These are phyloP conservation scores for Pristionchus arcanus DNA, from an alignment of 2,888 invertebrate genomes.

Conservation along the genomic window DNA sequence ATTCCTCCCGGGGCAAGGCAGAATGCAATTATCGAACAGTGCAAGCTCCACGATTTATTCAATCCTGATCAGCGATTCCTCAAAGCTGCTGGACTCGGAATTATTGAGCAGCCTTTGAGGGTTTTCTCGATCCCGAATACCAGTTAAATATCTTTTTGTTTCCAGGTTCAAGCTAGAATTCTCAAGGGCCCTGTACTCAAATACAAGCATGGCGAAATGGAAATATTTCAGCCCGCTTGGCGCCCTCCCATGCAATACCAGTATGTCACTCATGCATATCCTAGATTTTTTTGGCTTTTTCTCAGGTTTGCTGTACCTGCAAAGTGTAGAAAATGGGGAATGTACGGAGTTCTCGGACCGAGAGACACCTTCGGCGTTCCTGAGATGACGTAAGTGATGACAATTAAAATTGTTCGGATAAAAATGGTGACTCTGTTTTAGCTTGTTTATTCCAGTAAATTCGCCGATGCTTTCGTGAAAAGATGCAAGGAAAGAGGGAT, in stretches of 20 bases:
- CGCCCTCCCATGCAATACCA: constrained; percentile 24
- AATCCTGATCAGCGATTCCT: constrained; percentile 56
- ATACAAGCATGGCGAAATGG: constrained; percentile 53
- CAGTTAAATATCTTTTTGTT: neutral
- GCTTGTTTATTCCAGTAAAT: neutral
- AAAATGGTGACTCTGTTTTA: neutral
- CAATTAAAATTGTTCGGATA: neutral
- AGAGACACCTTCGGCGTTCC: neutral
- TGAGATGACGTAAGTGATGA: neutral
- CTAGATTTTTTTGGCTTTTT: neutral
- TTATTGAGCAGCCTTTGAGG: constrained; percentile 58
- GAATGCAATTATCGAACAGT: constrained; percentile 57
- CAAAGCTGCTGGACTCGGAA: constrained; percentile 54
- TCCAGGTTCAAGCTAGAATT: constrained; percentile 59
- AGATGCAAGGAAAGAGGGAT: neutral
- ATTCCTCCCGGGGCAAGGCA: constrained; percentile 61
- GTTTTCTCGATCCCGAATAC: constrained; percentile 1
- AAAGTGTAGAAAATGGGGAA: constrained; percentile 56
- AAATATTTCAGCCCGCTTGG: constrained; percentile 30
- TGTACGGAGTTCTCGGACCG: constrained; percentile 44
- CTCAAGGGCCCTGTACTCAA: constrained; percentile 58
- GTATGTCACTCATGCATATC: neutral
- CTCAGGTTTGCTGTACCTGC: constrained; percentile 56
- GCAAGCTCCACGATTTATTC: constrained; percentile 58
- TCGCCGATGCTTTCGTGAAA: neutral